Evolutionary conservation across 2,888 invertebrate genomes (phyloP), one percentile per base, ranked within the genome.

Genomic region (Magallana nippona): DNA sequence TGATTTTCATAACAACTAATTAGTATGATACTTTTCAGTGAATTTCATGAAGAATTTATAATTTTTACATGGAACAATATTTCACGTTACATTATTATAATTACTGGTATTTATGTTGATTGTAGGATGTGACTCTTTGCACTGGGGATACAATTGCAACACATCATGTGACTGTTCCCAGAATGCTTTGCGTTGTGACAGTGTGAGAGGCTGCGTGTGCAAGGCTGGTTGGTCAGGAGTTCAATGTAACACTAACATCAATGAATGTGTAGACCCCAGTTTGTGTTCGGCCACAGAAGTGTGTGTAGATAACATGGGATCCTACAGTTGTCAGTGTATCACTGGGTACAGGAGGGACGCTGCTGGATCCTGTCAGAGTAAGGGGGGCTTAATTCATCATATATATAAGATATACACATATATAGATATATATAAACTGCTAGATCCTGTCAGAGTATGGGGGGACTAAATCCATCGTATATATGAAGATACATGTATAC

Each of bases 71-170:
- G 15, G 13, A 71, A 71, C 27, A 15, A 15, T 13, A 22, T 22
- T 3, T 3, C 13, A 11, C 10, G 27, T 71, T 22, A 27, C n/a
- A n/a, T n/a, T n/a, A n/a, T n/a, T n/a, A n/a, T n/a, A n/a, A n/a
- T n/a, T n/a, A n/a, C n/a, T n/a, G n/a, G n/a, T n/a, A n/a, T n/a
- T n/a, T n/a, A n/a, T n/a, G n/a, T 55, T 27, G 15, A 55, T 19
- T 55, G 1, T 10, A 82, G 82, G 22, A 11, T 82, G 82, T 57
- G 78, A 77, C 57, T 56, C 57, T 10, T 11, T 57, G 55, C 44
- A 71, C 10, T 82, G 82, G 82, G 82, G 82, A 2, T 57, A 82
- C n/a, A 71, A 82, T 27, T 82, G 82, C 27, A 77, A 55, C 55
- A 77, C 10, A 19, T 22, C 71, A 27, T 82, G 82, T 77, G 55